Base-by-base conservation (phyloP, 1,140 invertebrate genomes). In the Scaptomyza pallida region DNA sequence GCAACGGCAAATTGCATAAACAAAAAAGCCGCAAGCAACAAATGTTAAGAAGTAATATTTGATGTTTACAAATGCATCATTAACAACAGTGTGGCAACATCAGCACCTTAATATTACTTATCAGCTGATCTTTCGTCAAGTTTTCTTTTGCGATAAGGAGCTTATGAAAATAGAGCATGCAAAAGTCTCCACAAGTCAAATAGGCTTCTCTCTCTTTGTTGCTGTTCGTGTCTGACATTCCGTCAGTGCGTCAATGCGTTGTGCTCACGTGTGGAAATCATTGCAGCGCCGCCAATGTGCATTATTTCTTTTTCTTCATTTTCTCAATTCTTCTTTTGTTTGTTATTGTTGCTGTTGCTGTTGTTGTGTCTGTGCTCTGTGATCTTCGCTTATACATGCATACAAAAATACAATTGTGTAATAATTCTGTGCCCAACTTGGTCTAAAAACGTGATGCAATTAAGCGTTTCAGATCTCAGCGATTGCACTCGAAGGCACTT, bases 371-470 rank as follows among this genome's bases (percentile, higher is more conserved):
- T 13, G n/a, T n/a, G n/a, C 19, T 33, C 4, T 54, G 8, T 23
- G n/a, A 59, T 67, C 63, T 67, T 67, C 37, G 37, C 52, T 40
- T 50, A 47, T 26, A 50, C 43, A 26, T 4, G 4, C 23, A 23
- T 4, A 23, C 1, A 26, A 5, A 54, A 63, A 48, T 64, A 70
- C 60, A 70, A 70, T 70, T 70, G 67, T 70, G 67, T 70, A 70
- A 70, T 56, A 56, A 70, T 64, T 70, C 60, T 70, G 48, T 54
- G 65, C 50, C 50, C 41, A 62, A 47, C 41, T 70, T 64, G 67
- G 60, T 70, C 60, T 70, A 70, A 70, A 70, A 70, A 70, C 67
- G 67, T 70, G 67, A 70, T 64, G 67, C 67, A 64, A 70, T 70
- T 70, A 70, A 70, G 67, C 60, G 60, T 56, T 64, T 70, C 51